A percentile compares a stretch with the other conserved stretches of the same genome.
These are phyloP conservation scores for Ceyx margarethae DNA, from an alignment of 2,113 vertebrate species.

Conservation along the genomic window DNA sequence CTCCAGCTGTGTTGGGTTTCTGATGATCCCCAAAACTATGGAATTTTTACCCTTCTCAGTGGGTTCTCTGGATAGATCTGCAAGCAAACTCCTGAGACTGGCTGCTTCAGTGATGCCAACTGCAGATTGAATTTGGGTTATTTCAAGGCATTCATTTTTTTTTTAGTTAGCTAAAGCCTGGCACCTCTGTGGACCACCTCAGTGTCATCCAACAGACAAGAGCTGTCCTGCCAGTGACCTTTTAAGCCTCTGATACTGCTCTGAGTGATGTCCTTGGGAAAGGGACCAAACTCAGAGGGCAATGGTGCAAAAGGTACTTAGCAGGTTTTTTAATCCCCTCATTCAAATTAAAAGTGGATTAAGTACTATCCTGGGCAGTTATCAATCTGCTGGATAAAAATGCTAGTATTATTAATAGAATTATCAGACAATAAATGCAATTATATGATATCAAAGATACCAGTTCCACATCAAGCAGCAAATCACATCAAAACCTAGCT, in stretches of 20 bases:
- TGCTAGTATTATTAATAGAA: background rate
- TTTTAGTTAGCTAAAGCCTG: background rate
- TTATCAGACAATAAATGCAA: conserved; percentile 41
- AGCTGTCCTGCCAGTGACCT: background rate
- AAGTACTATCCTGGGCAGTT: conserved; percentile 50
- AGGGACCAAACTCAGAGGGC: conserved; percentile 2
- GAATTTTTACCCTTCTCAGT: background rate
- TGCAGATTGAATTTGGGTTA: background rate
- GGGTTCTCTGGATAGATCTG: background rate
- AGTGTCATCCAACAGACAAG: background rate
- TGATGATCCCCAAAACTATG: background rate
- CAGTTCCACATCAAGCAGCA: conserved; percentile 39
- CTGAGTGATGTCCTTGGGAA: background rate
- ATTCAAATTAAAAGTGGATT: conserved; percentile 68
- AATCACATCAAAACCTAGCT: background rate
- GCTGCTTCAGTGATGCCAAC: background rate
- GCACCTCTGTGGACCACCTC: background rate
- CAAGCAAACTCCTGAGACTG: background rate
- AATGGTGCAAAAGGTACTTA: background rate
- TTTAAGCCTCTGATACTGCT: background rate
- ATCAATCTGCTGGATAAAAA: conserved; percentile 46
- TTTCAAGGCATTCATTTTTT: background rate
- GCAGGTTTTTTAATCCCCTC: conserved; percentile 46
- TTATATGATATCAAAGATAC: conserved; percentile 55
- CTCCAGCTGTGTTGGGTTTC: background rate